Percentiles rank a stretch among this genome's conserved stretches.
These are phyloP conservation scores for Columba guinea DNA, from an alignment of 2,797 vertebrate genomes.

Conservation along the genomic window DNA sequence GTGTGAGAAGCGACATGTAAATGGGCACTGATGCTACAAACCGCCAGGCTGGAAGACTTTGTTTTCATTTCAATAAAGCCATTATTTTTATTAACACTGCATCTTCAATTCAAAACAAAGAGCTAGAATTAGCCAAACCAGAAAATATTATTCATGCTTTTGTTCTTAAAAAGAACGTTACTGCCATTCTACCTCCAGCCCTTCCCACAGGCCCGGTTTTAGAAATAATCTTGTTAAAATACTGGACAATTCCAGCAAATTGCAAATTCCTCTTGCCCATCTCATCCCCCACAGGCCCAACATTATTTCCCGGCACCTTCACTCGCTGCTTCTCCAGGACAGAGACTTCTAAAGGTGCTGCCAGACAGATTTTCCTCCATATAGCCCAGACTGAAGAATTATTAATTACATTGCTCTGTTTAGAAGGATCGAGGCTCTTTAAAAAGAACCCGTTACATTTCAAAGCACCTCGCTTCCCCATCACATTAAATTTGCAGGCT, in stretches of 20 bases:
- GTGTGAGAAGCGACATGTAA: not conserved
- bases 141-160: not conserved
- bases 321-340: not conserved
- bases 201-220: not conserved
- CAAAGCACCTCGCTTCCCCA: not conserved
- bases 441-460: not conserved
- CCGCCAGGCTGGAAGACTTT: not conserved
- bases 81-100: not conserved
- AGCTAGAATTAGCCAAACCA: not conserved
- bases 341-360: not conserved
- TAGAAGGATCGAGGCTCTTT: not conserved
- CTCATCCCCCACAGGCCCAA: not conserved
- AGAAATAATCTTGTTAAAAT: not conserved
- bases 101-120: not conserved
- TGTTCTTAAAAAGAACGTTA: not conserved
- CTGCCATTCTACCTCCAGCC: not conserved
- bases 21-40: not conserved
- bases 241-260: not conserved
- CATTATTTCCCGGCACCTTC: no score
- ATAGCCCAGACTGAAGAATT: not conserved
- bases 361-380: not conserved
- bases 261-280: not conserved
- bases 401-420: not conserved
- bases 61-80: not conserved
- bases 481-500: not conserved